Base-by-base conservation (phyloP, 2,888 invertebrate species). In the Archips crataeganus region DNA sequence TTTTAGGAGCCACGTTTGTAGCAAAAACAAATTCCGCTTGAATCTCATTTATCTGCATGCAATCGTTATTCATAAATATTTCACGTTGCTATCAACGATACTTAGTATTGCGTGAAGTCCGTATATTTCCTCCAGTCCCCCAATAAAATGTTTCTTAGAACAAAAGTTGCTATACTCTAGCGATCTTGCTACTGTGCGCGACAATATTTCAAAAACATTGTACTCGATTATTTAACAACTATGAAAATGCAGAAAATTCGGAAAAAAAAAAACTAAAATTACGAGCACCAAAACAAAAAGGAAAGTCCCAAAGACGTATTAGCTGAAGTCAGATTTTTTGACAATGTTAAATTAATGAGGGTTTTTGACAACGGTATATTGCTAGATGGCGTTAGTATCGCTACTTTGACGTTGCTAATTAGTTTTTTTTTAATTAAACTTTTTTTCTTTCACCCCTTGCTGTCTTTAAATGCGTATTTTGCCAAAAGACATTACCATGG, bases 281-380 rank as follows among this genome's bases (percentile, higher is more conserved):
- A 84, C 81, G 84, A 89, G 88, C 90, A 88, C 88, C 88, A 84
- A 84, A 81, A 78, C 70, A 79, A 79, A 77, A 71, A 78, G 77
- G 77, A 11, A 11, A 57, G 57, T 57, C 57, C 9, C 8, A 9
- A n/a, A 62, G 39, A 45, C 9, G 32, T 45, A 62, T 63, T 47
- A 63, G 63, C 63, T 34, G 4, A n/a, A 9, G 51, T 54, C 32
- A 8, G 57, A 32, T 10, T 32, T 10, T 32, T 32, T 11, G 49
- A 6, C 5, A n/a, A n/a, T 11, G 13, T 49, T 1, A n/a, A 13
- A 45, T 10, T 11, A 45, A 45, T 11, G 0, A 45, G 11, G 11
- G 2, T 23, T 23, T 23, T 23, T 23, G 23, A 23, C 23, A 23
- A 1, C 23, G 23, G 23, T 1, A 23, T 23, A 23, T 23, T 23